Evolutionary conservation across 2,888 invertebrate genomes (phyloP).

Genomic region (Ennomos erosarius): DNA sequence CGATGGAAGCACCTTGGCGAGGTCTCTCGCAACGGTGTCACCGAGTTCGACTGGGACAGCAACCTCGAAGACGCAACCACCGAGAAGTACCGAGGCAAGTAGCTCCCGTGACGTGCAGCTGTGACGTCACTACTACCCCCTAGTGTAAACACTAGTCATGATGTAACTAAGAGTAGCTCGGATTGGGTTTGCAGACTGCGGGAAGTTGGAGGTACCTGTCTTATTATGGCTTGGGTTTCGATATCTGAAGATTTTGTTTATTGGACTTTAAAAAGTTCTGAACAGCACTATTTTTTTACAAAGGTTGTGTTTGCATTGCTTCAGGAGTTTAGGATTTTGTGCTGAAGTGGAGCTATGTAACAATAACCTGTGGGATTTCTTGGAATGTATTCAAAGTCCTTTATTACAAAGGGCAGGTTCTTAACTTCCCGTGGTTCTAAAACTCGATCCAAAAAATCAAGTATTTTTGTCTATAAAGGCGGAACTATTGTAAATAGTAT

Average conservation of each 20-base stretch:
- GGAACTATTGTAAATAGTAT: conserved; percentile 27
- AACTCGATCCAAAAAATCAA: conserved; percentile 6
- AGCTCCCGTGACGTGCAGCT: conserved; percentile 35
- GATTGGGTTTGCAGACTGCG: conserved; percentile 10
- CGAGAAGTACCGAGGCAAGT: conserved; percentile 78
- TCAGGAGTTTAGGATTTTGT: too few species aligned
- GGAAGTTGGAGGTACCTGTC: conserved; percentile 2
- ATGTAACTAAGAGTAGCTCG: conserved; percentile 35
- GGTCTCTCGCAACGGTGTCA: conserved; percentile 90
- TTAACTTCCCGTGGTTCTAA: conserved; percentile 18
- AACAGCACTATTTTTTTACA: too few species aligned
- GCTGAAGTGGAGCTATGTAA: too few species aligned
- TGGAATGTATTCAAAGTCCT: too few species aligned
- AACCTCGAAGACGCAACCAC: conserved; percentile 89
- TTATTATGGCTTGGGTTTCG: too few species aligned
- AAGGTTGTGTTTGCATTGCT: too few species aligned
- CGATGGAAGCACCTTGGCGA: conserved; percentile 94
- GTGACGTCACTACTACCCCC: conserved; percentile 45
- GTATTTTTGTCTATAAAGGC: conserved; percentile 23
- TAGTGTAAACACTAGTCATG: conserved; percentile 68
- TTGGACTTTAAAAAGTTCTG: too few species aligned
- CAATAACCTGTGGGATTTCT: too few species aligned
- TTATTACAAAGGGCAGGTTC: too few species aligned
- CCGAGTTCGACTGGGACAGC: conserved; percentile 96
- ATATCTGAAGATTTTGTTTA: too few species aligned